Base-by-base conservation (phyloP, 2,797 vertebrate genomes). In the Bovichtus variegatus region DNA sequence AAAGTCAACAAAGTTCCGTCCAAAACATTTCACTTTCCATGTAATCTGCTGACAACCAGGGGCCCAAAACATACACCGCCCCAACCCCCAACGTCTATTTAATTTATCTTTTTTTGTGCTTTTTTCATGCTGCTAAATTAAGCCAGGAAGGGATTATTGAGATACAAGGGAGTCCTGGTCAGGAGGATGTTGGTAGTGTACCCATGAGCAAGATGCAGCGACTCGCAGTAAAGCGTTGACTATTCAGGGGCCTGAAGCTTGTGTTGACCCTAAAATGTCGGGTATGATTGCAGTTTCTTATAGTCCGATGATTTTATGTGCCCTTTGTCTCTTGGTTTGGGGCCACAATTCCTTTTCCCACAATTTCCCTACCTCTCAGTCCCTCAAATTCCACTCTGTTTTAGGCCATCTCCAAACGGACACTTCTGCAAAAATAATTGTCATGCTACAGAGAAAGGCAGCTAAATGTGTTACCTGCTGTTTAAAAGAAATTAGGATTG, bases 1-100 rank as follows among this genome's bases (percentile, higher is more conserved):
- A 94, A 93, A 89, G 81, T 87, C 89, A 94, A 93, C 88, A 92
- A 23, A 55, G 50, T 43, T 67, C 61, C 72, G 60, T 92, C 84
- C 82, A 92, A 92, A 92, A 92, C 91, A 92, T 87, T 65, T 87
- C 83, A 74, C 77, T 91, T 91, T 91, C 89, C 89, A 91, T 82
- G 71, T 86, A 87, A 87, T 92, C 81, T 80, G 80, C 76, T 80
- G 83, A 83, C 80, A 83, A 74, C 79, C 71, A 64, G 68, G 36
- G 63, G 57, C 71, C 71, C n/a, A 78, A 78, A 88, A 67, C 74
- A 87, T 76, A 82, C 76, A 81, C 16, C 47, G 10, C 50, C n/a
- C 60, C 2, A 15, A 12, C 8, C 3, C 12, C n/a, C 21, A 23
- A 46, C 16, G 21, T 19, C 9, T 71, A 16, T 57, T 15, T 65